phyloP scores from a whole-genome alignment of 2,888 invertebrate genomes.

The Nowickia ferox region DNA sequence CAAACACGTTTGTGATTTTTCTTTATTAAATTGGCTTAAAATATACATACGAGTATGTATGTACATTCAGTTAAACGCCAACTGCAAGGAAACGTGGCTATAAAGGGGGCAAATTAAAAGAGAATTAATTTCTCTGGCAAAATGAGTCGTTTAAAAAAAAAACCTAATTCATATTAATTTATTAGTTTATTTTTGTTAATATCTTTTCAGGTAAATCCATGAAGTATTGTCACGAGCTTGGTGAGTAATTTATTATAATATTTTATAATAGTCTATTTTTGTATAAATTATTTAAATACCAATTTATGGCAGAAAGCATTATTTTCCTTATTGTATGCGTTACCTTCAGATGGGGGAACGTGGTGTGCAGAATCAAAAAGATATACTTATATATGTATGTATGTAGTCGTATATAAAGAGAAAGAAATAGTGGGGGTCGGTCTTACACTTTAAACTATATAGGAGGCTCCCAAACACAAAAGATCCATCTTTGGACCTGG shows the following conservation, averaged over 20 bases:
- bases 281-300: too few relatives aligned
- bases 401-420: too few relatives aligned
- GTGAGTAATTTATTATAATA: neutral
- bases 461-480: too few relatives aligned
- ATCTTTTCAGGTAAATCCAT: neutral
- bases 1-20: slow-evolving; percentile 31
- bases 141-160: too few relatives aligned
- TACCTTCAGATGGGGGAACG: too few relatives aligned
- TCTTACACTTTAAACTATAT: too few relatives aligned
- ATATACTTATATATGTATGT: too few relatives aligned
- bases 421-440: too few relatives aligned
- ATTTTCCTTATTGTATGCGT: too few relatives aligned
- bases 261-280: neutral
- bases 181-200: neutral
- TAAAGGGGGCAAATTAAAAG: neutral
- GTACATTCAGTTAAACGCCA: neutral
- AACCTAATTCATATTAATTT: neutral
- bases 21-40: slow-evolving; percentile 13
- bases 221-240: neutral
- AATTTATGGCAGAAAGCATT: too few relatives aligned
- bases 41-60: neutral
- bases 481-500: too few relatives aligned
- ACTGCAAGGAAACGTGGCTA: neutral
- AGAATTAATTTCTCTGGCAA: neutral
- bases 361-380: too few relatives aligned